These are phyloP conservation scores for Lucifuga dentata DNA, from an alignment of 2,113 vertebrate genomes.

Conservation along the genomic window DNA sequence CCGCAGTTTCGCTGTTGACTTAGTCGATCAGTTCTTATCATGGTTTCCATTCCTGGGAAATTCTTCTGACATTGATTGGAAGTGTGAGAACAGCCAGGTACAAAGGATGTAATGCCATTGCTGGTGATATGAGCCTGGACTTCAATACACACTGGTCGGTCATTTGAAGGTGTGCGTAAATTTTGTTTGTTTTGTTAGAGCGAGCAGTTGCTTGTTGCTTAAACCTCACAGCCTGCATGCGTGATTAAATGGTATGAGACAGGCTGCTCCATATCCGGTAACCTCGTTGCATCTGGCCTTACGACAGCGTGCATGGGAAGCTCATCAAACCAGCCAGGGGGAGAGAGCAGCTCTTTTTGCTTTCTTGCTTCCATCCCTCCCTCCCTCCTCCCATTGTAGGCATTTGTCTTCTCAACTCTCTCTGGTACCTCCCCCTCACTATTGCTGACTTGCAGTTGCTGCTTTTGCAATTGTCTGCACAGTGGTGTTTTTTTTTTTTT, in stretches of 20 bases:
- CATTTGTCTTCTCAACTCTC: constrained; percentile 6
- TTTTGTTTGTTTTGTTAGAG: constrained; percentile 35
- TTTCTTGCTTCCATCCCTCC: constrained; percentile 25
- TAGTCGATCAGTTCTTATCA: constrained; percentile 66
- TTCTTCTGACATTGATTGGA: constrained; percentile 59
- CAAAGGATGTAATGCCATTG: constrained; percentile 25
- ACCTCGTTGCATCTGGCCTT: constrained; percentile 61
- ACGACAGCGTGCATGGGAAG: constrained; percentile 53
- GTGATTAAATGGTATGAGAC: constrained; percentile 50
- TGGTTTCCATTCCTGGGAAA: constrained; percentile 57
- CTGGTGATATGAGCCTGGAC: constrained; percentile 16
- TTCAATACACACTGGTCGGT: not conserved
- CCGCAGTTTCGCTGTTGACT: constrained; percentile 66
- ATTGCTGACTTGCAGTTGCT: constrained; percentile 6
- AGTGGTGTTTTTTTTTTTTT: constrained; percentile 4
- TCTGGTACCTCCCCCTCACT: not conserved
- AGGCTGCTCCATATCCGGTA: constrained; percentile 64
- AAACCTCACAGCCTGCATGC: constrained; percentile 17
- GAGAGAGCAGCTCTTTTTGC: constrained; percentile 39
- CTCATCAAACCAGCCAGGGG: constrained; percentile 72
- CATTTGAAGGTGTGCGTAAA: constrained; percentile 23
- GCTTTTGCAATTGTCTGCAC: not conserved
- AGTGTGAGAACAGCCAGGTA: constrained; percentile 66
- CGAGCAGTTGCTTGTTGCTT: not conserved
- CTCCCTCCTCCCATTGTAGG: not conserved